Evolutionary conservation across 2,113 vertebrate species (phyloP).

Genomic region (Tricholaema leucomelas): DNA sequence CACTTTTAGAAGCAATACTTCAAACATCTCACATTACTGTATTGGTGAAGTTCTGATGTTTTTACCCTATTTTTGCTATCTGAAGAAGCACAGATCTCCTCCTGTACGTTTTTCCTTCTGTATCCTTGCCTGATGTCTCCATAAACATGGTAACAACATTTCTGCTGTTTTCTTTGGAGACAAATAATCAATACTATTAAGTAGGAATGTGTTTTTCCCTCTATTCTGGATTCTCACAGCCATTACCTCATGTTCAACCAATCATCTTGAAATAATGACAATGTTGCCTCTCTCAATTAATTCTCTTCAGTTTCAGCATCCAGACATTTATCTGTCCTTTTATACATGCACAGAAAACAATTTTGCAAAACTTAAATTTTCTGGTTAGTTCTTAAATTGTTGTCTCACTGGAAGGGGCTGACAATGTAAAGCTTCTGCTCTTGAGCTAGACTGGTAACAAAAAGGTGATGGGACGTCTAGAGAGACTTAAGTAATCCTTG

Average conservation of each 20-base stretch:
- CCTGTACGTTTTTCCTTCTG: not conserved
- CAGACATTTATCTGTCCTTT: not conserved
- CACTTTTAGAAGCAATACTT: not conserved
- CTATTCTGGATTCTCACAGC: not conserved
- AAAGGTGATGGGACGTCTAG: not conserved
- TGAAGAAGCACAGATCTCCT: not conserved
- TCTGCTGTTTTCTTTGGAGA: not conserved
- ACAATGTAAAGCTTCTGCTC: not conserved
- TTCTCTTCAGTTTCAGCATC: not conserved
- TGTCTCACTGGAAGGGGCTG: not conserved
- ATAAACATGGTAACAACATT: not conserved
- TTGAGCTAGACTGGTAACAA: not conserved
- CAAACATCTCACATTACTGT: not conserved
- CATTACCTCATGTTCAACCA: not conserved
- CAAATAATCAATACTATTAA: not conserved
- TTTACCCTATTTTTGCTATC: not conserved
- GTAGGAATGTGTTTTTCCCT: not conserved
- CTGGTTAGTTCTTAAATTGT: not conserved
- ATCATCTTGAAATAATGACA: not conserved
- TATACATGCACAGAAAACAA: not conserved
- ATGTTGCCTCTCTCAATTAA: not conserved
- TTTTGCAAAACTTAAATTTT: not conserved
- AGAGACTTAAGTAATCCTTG: not conserved
- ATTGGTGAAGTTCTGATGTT: not conserved
- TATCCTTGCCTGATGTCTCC: not conserved